These are phyloP conservation scores for Copsychus sechellarum DNA, from an alignment of 2,113 vertebrate genomes.

Conservation along the genomic window DNA sequence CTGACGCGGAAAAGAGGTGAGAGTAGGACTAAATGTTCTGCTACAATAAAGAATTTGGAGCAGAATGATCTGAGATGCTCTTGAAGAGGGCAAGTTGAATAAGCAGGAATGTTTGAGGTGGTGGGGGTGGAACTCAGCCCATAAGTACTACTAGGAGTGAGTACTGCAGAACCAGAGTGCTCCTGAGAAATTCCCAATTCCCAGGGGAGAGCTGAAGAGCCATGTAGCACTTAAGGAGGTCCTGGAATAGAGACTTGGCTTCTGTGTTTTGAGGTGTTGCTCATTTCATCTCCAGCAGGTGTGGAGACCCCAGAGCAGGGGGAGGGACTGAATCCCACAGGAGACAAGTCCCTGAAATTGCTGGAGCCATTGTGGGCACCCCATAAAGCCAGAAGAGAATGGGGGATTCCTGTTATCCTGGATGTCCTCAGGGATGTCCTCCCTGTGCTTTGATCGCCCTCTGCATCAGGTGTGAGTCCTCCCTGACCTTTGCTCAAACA, in stretches of 20 bases:
- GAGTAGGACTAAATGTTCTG: not conserved
- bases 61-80: not conserved
- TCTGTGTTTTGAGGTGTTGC: not conserved
- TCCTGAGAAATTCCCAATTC: not conserved
- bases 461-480: not conserved
- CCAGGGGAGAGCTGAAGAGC: not conserved
- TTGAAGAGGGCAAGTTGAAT: not conserved
- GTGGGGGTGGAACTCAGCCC: not conserved
- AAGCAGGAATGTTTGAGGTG: not conserved
- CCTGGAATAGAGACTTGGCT: not conserved
- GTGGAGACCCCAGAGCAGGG: not conserved
- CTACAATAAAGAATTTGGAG: not conserved
- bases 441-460: not conserved
- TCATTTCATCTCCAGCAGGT: not conserved
- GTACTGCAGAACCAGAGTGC: not conserved
- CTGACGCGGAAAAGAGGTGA: not conserved
- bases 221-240: not conserved
- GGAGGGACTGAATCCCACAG: not conserved
- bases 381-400: not conserved
- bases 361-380: not conserved
- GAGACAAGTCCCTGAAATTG: not conserved
- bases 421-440: too few species aligned
- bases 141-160: not conserved
- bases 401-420: not conserved
- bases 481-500: not conserved